These are phyloP conservation scores for Euborellia annulipes DNA, from an alignment of 1,140 invertebrate species.

Conservation along the genomic window DNA sequence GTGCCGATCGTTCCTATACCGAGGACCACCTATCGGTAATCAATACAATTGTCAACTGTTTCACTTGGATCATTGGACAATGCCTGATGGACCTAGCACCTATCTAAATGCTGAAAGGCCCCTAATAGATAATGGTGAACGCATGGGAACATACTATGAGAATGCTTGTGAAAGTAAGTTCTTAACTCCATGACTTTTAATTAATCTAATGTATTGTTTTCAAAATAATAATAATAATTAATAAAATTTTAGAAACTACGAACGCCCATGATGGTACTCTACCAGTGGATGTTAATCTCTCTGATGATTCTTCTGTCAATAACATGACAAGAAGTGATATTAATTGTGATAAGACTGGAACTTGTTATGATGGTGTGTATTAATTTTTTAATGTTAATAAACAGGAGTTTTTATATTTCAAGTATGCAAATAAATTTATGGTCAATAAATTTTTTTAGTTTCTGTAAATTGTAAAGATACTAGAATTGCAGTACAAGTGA, in stretches of 20 bases:
- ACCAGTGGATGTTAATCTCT: slow-evolving; percentile 52
- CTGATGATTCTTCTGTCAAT: slow-evolving; percentile 48
- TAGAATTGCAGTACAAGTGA: slow-evolving; percentile 77
- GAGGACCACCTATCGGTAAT: slow-evolving; percentile 51
- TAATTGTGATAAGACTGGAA: slow-evolving; percentile 86
- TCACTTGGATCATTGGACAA: slow-evolving; percentile 79
- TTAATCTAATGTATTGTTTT: no score
- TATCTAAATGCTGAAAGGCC: slow-evolving; percentile 77
- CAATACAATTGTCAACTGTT: slow-evolving; percentile 82
- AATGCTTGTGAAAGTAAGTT: slow-evolving; percentile 67
- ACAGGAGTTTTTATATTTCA: no score
- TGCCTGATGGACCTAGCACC: slow-evolving; percentile 79
- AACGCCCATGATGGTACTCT: slow-evolving; percentile 32
- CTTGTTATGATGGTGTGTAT: slow-evolving; percentile 76
- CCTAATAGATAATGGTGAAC: slow-evolving; percentile 76
- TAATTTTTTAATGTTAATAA: no score
- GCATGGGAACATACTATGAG: slow-evolving; percentile 77
- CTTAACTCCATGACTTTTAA: no score
- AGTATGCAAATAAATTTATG: no score
- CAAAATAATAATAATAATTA: no score
- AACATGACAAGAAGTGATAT: slow-evolving; percentile 58
- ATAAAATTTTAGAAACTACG: no score
- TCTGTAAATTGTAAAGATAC: slow-evolving; percentile 89
- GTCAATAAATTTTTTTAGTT: slow-evolving; percentile 36
- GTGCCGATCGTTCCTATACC: slow-evolving; percentile 76